A percentile compares a stretch with the other conserved stretches of the same genome.
These are phyloP conservation scores for Oopsacas minuta DNA, from an alignment of 37 sponge, comb jelly and placozoan species.

Conservation along the genomic window DNA sequence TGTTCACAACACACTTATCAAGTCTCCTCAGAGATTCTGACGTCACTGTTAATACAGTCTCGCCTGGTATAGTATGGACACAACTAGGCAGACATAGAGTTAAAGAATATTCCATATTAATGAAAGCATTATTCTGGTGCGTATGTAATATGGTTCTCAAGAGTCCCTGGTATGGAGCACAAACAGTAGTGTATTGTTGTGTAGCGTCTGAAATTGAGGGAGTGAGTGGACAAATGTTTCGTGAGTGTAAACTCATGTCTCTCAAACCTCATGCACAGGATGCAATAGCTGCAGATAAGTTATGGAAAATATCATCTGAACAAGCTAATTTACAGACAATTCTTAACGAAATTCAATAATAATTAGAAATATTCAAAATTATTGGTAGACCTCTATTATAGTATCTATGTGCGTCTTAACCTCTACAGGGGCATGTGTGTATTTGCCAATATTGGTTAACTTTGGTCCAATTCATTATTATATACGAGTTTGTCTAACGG, in stretches of 20 bases:
- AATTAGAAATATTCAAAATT: no score
- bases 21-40: not conserved
- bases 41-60: constrained; percentile 4
- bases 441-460: no score
- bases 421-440: no score
- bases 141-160: not conserved
- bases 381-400: no score
- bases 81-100: not conserved
- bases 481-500: no score
- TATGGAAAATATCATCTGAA: not conserved
- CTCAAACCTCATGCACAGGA: not conserved
- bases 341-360: not conserved
- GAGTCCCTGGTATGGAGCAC: constrained; percentile 6
- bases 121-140: not conserved
- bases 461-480: no score
- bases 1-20: not conserved
- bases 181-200: constrained; percentile 12
- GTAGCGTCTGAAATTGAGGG: not conserved
- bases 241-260: not conserved
- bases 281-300: not conserved
- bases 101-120: not conserved
- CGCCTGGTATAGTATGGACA: not conserved
- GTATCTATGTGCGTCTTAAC: no score
- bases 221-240: constrained; percentile 8
- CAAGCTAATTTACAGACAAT: not conserved